A percentile compares a stretch with the other conserved stretches of the same genome.
Conservation (phyloP, 1,140 invertebrate species). For the Helicoverpa armigera region DNA sequence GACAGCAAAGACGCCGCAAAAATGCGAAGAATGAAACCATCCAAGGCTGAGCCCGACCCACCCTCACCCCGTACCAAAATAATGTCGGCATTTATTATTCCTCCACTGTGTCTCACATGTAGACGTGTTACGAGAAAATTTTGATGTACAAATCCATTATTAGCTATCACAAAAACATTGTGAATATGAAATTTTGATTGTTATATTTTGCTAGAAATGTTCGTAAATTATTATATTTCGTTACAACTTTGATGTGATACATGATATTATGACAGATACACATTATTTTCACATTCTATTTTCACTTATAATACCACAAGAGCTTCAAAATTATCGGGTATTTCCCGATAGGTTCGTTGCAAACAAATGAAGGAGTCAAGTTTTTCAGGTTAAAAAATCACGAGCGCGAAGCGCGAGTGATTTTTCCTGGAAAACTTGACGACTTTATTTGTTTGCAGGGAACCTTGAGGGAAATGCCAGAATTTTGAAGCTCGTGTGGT, state of each 20-base stretch:
- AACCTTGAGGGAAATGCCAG: too few species aligned
- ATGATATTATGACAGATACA: background rate
- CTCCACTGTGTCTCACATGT: conserved; percentile 44
- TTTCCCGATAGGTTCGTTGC: too few species aligned
- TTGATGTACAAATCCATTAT: conserved; percentile 55
- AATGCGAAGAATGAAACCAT: conserved; percentile 62
- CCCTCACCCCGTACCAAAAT: conserved; percentile 45
- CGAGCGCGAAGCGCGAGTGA: too few species aligned
- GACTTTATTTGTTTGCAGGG: too few species aligned
- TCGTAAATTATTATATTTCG: background rate
- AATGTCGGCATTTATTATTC: conserved; percentile 61
- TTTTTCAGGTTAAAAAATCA: too few species aligned
- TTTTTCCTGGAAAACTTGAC: too few species aligned
- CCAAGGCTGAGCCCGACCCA: conserved; percentile 15
- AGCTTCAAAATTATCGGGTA: too few species aligned
- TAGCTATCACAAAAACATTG: conserved; percentile 51
- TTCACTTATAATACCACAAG: too few species aligned
- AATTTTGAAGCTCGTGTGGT: too few species aligned
- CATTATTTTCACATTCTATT: background rate
- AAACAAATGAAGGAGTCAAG: too few species aligned
- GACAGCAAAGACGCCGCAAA: conserved; percentile 66
- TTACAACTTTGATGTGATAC: background rate
- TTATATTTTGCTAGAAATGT: conserved; percentile 1
- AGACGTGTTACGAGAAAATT: conserved; percentile 48
- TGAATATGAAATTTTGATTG: conserved; percentile 47